A percentile compares a stretch with the other conserved stretches of the same genome.
These are phyloP conservation scores for Tarsius wallacei DNA, from an alignment of 2,797 vertebrate species.

Conservation along the genomic window DNA sequence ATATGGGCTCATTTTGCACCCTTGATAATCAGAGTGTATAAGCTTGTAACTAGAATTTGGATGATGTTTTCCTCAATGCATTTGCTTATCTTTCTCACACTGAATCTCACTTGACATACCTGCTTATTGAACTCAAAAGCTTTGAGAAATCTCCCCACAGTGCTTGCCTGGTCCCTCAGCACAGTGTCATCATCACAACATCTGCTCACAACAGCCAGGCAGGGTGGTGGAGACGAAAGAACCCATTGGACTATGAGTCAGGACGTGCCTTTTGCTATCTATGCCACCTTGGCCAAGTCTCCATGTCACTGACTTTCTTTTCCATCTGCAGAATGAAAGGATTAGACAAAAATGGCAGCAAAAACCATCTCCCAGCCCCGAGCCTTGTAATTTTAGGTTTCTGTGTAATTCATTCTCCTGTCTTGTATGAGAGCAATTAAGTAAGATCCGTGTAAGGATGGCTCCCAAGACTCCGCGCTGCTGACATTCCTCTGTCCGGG, in stretches of 20 bases:
- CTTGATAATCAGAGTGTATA: background rate
- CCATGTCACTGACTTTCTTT: background rate
- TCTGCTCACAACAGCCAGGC: background rate
- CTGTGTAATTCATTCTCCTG: background rate
- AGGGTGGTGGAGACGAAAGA: background rate
- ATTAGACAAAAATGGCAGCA: background rate
- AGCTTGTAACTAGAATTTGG: background rate
- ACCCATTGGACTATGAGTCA: background rate
- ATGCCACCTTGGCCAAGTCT: background rate
- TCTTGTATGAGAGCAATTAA: conserved; percentile 7
- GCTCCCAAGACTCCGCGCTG: background rate
- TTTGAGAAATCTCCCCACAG: background rate
- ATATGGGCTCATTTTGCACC: background rate
- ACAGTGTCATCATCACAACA: background rate
- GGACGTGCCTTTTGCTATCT: background rate
- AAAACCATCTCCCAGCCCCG: background rate
- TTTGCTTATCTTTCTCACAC: background rate
- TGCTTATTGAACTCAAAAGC: background rate
- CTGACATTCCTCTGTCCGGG: background rate
- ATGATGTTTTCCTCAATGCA: background rate
- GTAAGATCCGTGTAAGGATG: background rate
- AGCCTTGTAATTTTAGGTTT: background rate
- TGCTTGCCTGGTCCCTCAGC: background rate
- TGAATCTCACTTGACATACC: background rate
- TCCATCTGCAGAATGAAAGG: background rate